phyloP scores from a whole-genome alignment of 2,113 vertebrate genomes.

The Peromyscus polionotus region DNA sequence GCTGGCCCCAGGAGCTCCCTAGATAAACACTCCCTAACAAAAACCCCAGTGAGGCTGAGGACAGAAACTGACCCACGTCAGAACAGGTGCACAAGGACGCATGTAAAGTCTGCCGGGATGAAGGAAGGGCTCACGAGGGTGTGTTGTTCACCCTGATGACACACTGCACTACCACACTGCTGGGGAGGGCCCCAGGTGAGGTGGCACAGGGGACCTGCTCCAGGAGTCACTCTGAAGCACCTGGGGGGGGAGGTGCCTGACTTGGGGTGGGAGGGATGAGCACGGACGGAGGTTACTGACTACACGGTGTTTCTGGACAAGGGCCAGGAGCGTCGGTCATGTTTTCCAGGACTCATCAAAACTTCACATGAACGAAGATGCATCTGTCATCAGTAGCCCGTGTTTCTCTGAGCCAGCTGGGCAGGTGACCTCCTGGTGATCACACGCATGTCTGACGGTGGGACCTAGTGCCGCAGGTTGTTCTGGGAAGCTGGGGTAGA shows the following conservation, averaged over 20 bases:
- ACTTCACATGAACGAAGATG: conserved; percentile 46
- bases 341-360: conserved; percentile 48
- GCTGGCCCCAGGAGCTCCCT: neutral
- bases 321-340: neutral
- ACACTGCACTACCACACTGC: neutral
- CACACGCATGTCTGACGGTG: neutral
- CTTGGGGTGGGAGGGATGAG: neutral
- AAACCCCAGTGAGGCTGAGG: neutral
- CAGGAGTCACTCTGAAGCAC: neutral
- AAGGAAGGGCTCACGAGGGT: neutral
- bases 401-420: neutral
- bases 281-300: neutral
- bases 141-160: neutral
- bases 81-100: neutral
- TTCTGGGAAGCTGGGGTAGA: conserved; percentile 80
- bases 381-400: neutral
- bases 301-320: neutral
- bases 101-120: neutral
- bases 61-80: neutral
- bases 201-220: neutral
- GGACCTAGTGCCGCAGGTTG: conserved; percentile 65
- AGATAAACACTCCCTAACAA: neutral
- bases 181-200: neutral
- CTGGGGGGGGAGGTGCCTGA: fast-evolving
- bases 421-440: neutral